Evolutionary conservation across 2,888 invertebrate genomes (phyloP).

Genomic region (Apotomis turbidana): DNA sequence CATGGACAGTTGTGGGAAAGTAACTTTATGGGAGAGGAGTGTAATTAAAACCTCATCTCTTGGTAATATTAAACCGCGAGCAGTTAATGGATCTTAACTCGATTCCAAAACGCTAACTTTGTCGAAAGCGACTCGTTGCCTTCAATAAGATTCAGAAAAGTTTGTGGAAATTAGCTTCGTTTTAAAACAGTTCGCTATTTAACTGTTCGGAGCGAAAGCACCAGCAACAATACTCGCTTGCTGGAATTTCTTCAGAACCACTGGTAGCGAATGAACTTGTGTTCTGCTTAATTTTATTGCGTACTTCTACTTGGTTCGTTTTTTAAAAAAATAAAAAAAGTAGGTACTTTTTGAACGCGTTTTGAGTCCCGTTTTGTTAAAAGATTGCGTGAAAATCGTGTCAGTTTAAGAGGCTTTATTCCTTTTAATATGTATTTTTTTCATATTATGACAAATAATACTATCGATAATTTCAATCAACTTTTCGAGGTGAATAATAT

Average conservation of each 20-base stretch:
- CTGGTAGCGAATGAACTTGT: neutral
- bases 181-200: constrained; percentile 62
- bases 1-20: constrained; percentile 54
- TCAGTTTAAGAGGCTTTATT: no score
- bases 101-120: constrained; percentile 76
- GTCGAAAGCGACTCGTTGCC: constrained; percentile 68
- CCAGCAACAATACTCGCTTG: constrained; percentile 23
- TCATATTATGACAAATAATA: no score
- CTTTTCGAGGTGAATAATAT: no score
- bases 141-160: constrained; percentile 73
- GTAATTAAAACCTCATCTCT: constrained; percentile 73
- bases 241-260: constrained; percentile 9
- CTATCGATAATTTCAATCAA: no score
- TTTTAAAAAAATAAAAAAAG: no score
- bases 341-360: no score
- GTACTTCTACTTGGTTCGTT: neutral
- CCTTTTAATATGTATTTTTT: no score
- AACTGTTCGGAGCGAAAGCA: constrained; percentile 48
- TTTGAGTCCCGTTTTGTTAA: no score
- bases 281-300: constrained; percentile 30
- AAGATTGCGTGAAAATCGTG: no score
- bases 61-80: constrained; percentile 75
- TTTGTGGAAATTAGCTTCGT: constrained; percentile 70
- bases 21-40: constrained; percentile 62
- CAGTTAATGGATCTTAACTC: constrained; percentile 79